Evolutionary conservation across 1,140 invertebrate species (phyloP), one percentile per base, ranked within the genome.

Genomic region (Scaptomyza montana): DNA sequence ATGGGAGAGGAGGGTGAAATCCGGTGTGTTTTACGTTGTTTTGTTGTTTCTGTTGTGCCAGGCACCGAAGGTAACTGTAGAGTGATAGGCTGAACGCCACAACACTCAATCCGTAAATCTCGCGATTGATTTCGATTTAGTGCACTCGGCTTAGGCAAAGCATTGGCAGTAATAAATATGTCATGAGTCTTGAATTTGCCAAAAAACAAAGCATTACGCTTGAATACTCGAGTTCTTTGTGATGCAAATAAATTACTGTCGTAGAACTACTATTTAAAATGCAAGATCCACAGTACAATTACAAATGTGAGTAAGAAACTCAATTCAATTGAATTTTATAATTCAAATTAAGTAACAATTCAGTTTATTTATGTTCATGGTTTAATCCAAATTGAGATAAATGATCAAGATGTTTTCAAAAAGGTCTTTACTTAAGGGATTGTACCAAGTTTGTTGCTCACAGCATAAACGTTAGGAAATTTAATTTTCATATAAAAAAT

Each of bases 51-150:
- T 28, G 13, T 33, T 55, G 70, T 30, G n/a, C 36, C 43, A 45
- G 39, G 53, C 61, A 64, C 61, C 33, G 28, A 25, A 10, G 43
- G 33, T 39, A 30, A 46, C 51, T 36, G 13, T 10, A 51, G 49
- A 60, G 55, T 47, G 49, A 43, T 53, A 47, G 19, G 21, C 50
- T 66, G 69, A 72, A 66, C 66, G 69, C 47, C 69, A 41, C 55
- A 65, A 46, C 47, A 66, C 54, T 57, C 53, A 72, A 72, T 72
- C 41, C 54, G 30, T 30, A 72, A 72, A 66, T 33, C 54, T 30
- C 45, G 41, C 54, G 62, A 59, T 66, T 65, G 66, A 50, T 47
- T 61, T 61, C 41, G 41, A 28, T 47, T 33, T 59, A 47, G 56
- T 12, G 43, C 47, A 16, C 47, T 19, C 43, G 13, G 5, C 39